phyloP scores from a whole-genome alignment of 2,888 invertebrate species.

The Halictus quadricinctus region DNA sequence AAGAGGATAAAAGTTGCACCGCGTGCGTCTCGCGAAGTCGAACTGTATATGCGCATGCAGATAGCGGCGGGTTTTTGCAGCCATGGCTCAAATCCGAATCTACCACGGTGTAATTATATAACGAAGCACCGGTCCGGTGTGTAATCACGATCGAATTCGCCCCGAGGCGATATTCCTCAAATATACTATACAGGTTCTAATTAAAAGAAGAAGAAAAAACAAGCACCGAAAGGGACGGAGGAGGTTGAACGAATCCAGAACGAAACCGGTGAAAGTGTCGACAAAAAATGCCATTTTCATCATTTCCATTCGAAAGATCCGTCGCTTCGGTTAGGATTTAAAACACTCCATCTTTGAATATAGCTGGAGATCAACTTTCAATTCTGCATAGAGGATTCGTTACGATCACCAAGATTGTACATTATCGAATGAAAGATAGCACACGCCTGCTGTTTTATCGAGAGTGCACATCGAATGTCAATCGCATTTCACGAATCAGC shows the following conservation, averaged over 20 bases:
- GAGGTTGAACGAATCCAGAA: neutral
- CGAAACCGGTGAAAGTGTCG: neutral
- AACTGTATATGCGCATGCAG: slow-evolving; percentile 11
- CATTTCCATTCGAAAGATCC: neutral
- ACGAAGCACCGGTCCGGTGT: slow-evolving; percentile 38
- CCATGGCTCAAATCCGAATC: slow-evolving; percentile 39
- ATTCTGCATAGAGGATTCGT: no score
- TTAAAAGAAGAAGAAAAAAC: neutral
- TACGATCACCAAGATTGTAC: neutral
- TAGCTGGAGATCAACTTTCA: no score
- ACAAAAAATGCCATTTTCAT: neutral
- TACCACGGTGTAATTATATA: slow-evolving; percentile 49
- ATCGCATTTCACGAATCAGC: neutral
- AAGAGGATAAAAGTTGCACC: slow-evolving; percentile 15
- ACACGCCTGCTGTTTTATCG: no score
- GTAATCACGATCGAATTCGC: slow-evolving; percentile 40
- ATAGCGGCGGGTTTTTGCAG: neutral
- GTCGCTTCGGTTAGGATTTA: neutral
- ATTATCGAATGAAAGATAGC: neutral
- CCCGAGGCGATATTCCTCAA: slow-evolving; percentile 38
- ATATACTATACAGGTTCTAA: slow-evolving; percentile 11
- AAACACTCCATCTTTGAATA: neutral
- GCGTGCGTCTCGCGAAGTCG: slow-evolving; percentile 13
- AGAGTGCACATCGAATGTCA: no score
- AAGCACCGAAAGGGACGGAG: neutral